phyloP scores from a whole-genome alignment of 2,888 invertebrate genomes.

The Smittia aterrima region DNA sequence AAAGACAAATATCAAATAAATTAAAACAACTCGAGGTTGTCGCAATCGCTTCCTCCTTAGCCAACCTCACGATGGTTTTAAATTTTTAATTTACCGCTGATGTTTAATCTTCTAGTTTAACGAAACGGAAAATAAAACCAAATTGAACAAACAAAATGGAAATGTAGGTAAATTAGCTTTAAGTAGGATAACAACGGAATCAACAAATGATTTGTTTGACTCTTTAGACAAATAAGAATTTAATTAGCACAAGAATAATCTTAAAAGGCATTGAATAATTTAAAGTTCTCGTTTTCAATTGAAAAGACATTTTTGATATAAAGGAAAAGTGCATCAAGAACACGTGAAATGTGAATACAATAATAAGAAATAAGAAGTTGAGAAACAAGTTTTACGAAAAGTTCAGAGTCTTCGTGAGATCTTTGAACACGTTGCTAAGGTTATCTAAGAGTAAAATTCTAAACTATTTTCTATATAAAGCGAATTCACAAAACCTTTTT shows the following conservation, averaged over 20 bases:
- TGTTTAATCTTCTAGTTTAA: background rate
- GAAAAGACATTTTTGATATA: slow-evolving; percentile 20
- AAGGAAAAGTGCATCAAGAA: background rate
- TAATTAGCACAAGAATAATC: background rate
- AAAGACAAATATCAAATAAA: too few species aligned
- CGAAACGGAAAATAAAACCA: background rate
- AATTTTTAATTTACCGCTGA: too few species aligned
- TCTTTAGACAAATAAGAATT: background rate
- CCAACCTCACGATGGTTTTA: too few species aligned
- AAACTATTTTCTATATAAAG: too few species aligned
- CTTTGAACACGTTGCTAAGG: too few species aligned
- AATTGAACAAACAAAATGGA: slow-evolving; percentile 15
- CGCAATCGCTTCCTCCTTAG: too few species aligned
- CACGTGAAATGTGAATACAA: slow-evolving; percentile 1
- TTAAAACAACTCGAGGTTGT: too few species aligned
- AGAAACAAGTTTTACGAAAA: too few species aligned
- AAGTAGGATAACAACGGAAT: slow-evolving; percentile 34
- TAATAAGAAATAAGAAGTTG: background rate
- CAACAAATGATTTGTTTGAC: slow-evolving; percentile 26
- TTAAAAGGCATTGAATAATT: background rate
- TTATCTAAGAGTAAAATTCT: too few species aligned
- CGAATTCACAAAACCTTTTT: too few species aligned
- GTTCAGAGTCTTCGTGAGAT: too few species aligned
- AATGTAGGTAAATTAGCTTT: slow-evolving; percentile 40
- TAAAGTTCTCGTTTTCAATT: slow-evolving; percentile 13